Conservation (phyloP, 2,888 invertebrate genomes). For the Cylindroiulus punctatus region DNA sequence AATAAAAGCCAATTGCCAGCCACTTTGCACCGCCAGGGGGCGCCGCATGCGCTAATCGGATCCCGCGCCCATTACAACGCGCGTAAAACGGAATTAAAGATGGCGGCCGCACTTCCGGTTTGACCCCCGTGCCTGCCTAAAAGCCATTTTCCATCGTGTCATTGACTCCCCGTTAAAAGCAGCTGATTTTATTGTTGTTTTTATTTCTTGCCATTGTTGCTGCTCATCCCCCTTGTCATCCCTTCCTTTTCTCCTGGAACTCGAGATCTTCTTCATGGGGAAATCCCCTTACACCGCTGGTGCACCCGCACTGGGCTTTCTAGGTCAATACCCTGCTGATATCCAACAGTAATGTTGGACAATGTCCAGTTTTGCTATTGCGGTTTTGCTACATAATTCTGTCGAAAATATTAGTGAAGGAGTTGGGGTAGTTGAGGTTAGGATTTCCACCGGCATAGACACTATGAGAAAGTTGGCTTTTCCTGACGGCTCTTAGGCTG, state of each 20-base stretch:
- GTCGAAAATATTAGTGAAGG: too few relatives aligned
- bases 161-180: slow-evolving; percentile 7
- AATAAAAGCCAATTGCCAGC: slow-evolving; percentile 11
- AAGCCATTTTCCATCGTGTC: slow-evolving; percentile 2
- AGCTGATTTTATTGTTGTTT: slow-evolving; percentile 38
- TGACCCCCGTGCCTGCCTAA: background rate
- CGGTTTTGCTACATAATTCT: too few relatives aligned
- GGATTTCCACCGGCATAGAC: too few relatives aligned
- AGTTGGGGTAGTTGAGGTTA: too few relatives aligned
- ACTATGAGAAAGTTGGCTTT: too few relatives aligned
- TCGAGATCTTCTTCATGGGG: background rate
- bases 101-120: slow-evolving; percentile 29
- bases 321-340: slow-evolving; percentile 10
- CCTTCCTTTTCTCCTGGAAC: slow-evolving; percentile 34
- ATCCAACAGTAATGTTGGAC: too few relatives aligned
- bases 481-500: too few relatives aligned
- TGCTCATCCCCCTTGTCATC: background rate
- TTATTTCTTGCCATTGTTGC: background rate
- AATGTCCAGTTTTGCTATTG: too few relatives aligned
- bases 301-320: background rate
- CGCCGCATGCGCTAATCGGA: background rate
- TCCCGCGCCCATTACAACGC: background rate
- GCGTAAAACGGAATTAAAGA: background rate
- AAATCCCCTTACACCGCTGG: slow-evolving; percentile 20
- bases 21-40: background rate